Conservation (phyloP, 1,140 invertebrate genomes). For the Copidosoma floridanum region DNA sequence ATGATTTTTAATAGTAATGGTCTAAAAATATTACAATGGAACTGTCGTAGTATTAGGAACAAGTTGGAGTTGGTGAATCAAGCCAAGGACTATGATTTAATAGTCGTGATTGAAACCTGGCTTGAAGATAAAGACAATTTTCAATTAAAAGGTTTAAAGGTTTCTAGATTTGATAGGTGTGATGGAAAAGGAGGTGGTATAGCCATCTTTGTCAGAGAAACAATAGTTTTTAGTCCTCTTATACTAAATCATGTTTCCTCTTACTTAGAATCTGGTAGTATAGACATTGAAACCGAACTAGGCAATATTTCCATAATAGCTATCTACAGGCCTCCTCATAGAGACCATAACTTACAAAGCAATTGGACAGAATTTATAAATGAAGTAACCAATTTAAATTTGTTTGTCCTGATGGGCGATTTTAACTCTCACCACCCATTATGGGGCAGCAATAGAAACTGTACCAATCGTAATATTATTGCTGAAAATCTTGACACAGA, state of each 20-base stretch:
- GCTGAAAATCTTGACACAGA: too few species aligned
- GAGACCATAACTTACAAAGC: background rate
- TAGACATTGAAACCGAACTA: background rate
- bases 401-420: too few species aligned
- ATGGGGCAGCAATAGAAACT: background rate
- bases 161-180: slow-evolving; percentile 16
- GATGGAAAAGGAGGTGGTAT: slow-evolving; percentile 11
- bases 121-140: slow-evolving; percentile 11
- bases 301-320: background rate
- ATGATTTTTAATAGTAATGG: slow-evolving; percentile 1
- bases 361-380: background rate
- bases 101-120: slow-evolving; percentile 20
- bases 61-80: slow-evolving; percentile 8
- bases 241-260: background rate
- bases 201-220: slow-evolving; percentile 24
- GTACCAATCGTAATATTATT: background rate
- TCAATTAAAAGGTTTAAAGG: slow-evolving; percentile 13
- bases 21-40: slow-evolving; percentile 22
- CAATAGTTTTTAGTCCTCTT: background rate
- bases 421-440: too few species aligned
- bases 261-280: background rate
- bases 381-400: background rate
- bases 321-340: background rate
- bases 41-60: slow-evolving; percentile 14
- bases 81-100: slow-evolving; percentile 10